These are phyloP conservation scores for Microtus richardsoni DNA, from an alignment of 2,113 vertebrate genomes.

Conservation along the genomic window DNA sequence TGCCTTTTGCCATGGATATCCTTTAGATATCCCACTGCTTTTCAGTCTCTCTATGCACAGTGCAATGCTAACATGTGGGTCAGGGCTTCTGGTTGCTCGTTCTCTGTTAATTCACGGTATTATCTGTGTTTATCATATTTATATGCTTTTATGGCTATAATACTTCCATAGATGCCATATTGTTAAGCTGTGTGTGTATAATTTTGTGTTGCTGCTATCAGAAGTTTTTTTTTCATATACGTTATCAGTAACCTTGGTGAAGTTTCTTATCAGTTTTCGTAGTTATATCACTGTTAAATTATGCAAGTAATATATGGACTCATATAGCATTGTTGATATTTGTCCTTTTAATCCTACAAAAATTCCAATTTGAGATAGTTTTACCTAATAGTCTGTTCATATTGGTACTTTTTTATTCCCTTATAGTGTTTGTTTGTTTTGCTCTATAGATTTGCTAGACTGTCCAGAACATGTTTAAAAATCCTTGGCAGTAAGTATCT, in stretches of 20 bases:
- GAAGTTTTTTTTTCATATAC: background rate
- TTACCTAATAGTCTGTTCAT: background rate
- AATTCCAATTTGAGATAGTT: background rate
- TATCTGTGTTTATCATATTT: background rate
- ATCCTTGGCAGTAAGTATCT: no score
- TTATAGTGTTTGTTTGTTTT: background rate
- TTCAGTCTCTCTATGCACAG: background rate
- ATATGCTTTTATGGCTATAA: constrained; percentile 18
- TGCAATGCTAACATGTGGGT: background rate
- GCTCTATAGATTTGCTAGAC: background rate
- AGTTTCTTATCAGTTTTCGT: background rate
- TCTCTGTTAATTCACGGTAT: background rate
- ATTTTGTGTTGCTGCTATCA: background rate
- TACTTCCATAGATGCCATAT: background rate
- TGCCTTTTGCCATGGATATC: background rate
- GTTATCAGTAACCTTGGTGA: background rate
- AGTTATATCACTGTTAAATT: constrained; percentile 8
- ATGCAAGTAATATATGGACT: background rate
- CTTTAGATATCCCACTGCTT: background rate
- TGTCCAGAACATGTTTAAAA: background rate
- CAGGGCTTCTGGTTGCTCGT: background rate
- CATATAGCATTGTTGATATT: background rate
- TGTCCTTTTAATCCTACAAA: background rate
- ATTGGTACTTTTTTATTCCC: background rate
- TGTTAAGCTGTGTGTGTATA: background rate